Evolutionary conservation across 2,888 invertebrate species (phyloP), one percentile per base, ranked within the genome.

Genomic region (Acholoe squamosa): DNA sequence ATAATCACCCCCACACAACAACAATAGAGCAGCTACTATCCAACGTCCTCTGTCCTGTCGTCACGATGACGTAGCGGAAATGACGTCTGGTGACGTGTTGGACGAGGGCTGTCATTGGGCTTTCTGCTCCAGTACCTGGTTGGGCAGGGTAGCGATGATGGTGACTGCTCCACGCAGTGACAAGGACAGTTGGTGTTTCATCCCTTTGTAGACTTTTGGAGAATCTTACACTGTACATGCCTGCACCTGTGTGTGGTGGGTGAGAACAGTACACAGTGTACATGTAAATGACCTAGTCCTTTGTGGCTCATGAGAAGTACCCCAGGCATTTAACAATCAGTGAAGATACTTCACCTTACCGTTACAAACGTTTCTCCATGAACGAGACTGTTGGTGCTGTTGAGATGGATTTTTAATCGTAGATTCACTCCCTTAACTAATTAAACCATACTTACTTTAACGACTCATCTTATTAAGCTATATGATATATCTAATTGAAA

Each of bases 81-180:
- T 80, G 80, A 10, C 43, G 80, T 43, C 0, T 33, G 22, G 5
- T 80, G 34, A 80, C 80, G 43, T 34, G 43, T 22, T 80, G 80
- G 16, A 80, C 34, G 7, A 80, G 80, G 33, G 80, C 80, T 80
- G 80, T 34, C 34, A 80, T 80, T 80, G 80, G 80, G 34, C 80
- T 34, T 34, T 80, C 25, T 22, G 16, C 5, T 12, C 12, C 80
- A 1, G 7, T 43, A 22, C 19, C 16, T 0, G 3, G 19, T 16
- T 19, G n/a, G 14, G 76, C 76, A 5, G 76, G 19, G 43, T 80
- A 22, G 0, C 80, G 80, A 34, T 43, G 19, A 22, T 22, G 43
- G n/a, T n/a, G n/a, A n/a, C n/a, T n/a, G 80, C 80, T 80, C 80
- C 80, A 80, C 80, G 43, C 80, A 0, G 80, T 80, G 80, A 80